Evolutionary conservation across 2,113 vertebrate species (phyloP).

Genomic region (Dasyornis broadbenti): DNA sequence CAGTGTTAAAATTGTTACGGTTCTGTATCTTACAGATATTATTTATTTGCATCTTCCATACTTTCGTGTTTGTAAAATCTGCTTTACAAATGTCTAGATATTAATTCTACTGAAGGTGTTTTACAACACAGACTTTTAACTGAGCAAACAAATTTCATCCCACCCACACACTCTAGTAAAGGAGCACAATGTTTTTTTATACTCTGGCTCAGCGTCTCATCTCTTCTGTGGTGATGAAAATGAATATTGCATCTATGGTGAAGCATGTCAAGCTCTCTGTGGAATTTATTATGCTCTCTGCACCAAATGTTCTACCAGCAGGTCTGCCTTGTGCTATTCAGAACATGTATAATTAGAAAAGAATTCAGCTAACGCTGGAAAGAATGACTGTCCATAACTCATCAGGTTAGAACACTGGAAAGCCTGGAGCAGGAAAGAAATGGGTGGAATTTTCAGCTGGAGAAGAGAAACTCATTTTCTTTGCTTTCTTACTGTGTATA

Average conservation of each 20-base stretch:
- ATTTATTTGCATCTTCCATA: background rate
- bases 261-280: conserved; percentile 17
- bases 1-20: background rate
- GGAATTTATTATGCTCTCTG: conserved; percentile 53
- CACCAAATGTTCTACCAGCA: conserved; percentile 60
- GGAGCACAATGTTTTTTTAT: background rate
- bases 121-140: background rate
- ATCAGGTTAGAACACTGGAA: conserved; percentile 46
- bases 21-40: background rate
- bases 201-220: conserved; percentile 16
- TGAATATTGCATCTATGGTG: conserved; percentile 48
- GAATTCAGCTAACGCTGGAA: conserved; percentile 17
- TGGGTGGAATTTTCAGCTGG: background rate
- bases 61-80: background rate
- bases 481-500: background rate
- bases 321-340: conserved; percentile 27
- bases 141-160: background rate
- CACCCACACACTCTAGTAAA: background rate
- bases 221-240: conserved; percentile 34
- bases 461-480: background rate
- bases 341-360: conserved; percentile 66
- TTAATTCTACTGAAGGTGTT: background rate
- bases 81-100: background rate
- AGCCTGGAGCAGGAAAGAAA: background rate
- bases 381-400: conserved; percentile 55